Evolutionary conservation across 1,140 invertebrate genomes (phyloP).

Genomic region (Drosophila azteca): DNA sequence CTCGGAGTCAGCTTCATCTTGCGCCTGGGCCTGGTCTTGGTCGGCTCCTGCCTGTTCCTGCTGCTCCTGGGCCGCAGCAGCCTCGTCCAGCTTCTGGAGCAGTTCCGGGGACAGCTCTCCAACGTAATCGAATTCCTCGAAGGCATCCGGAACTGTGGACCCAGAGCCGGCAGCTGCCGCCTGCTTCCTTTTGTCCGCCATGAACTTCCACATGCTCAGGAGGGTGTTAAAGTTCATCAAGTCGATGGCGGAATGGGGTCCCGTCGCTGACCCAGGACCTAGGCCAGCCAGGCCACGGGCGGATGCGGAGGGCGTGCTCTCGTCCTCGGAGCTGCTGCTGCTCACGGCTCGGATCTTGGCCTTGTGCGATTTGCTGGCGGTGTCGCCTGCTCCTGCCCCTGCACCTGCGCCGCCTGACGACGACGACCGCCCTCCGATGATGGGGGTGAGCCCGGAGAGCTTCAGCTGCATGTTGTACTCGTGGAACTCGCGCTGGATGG

Average conservation of each 20-base stretch:
- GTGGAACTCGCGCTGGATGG: conserved; percentile 69
- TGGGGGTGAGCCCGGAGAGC: conserved; percentile 61
- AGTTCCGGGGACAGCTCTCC: conserved; percentile 64
- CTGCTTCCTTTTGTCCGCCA: conserved; percentile 73
- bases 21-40: no score
- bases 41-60: background rate
- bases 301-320: conserved; percentile 23
- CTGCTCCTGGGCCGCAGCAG: conserved; percentile 14
- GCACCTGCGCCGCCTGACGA: background rate
- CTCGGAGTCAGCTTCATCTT: background rate
- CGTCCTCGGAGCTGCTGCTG: conserved; percentile 76
- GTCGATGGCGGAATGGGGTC: conserved; percentile 35
- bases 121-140: conserved; percentile 58
- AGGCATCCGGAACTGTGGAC: conserved; percentile 4
- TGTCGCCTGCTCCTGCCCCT: background rate
- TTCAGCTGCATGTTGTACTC: conserved; percentile 67
- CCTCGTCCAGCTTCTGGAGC: conserved; percentile 63
- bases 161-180: conserved; percentile 25
- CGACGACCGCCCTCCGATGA: conserved; percentile 37
- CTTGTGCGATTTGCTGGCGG: conserved; percentile 43
- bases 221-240: conserved; percentile 65
- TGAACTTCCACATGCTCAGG: conserved; percentile 78
- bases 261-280: background rate
- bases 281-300: background rate
- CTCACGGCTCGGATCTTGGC: conserved; percentile 75